phyloP scores from a whole-genome alignment of 2,888 invertebrate genomes.

The Bimastos eiseni region DNA sequence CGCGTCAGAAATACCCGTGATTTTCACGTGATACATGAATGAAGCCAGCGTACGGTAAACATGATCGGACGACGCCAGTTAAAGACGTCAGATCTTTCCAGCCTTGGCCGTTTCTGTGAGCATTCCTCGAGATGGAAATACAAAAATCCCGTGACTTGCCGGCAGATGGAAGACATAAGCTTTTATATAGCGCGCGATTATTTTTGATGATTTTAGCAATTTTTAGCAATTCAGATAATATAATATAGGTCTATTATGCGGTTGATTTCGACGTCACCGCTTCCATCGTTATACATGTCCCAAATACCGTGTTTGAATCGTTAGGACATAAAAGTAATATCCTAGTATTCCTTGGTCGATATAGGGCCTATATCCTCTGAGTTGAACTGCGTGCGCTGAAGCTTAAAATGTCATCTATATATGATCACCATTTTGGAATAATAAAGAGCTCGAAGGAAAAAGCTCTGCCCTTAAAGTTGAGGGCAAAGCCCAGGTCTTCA shows the following conservation, averaged over 20 bases:
- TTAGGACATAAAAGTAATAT: not conserved
- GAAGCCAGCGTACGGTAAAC: slow-evolving; percentile 6
- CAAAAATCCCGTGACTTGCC: not conserved
- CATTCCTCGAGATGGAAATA: slow-evolving; percentile 3
- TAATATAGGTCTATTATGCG: too few species aligned
- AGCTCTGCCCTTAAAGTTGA: not conserved
- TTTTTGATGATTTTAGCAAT: not conserved
- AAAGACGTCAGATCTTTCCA: not conserved
- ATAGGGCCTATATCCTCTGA: too few species aligned
- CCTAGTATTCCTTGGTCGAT: not conserved
- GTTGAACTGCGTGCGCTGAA: too few species aligned
- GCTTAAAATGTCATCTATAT: too few species aligned
- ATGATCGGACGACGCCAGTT: not conserved
- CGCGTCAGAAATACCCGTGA: slow-evolving; percentile 9
- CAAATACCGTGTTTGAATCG: not conserved
- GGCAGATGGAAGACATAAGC: not conserved
- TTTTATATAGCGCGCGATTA: not conserved
- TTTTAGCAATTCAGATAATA: not conserved
- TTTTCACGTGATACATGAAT: slow-evolving; percentile 25
- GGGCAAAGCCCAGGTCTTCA: not conserved
- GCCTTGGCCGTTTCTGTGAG: not conserved
- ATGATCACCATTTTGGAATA: not conserved
- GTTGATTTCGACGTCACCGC: not conserved
- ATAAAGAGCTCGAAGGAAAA: not conserved
- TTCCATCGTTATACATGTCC: not conserved